phyloP scores from a whole-genome alignment of 1,140 invertebrate species.

The silkworm (Bombyx mori) region ASM3026992v2 NC_085124.1:6417501-6418000 shows the following conservation, averaged over 20 bases:
- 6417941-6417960: neutral
- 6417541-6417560: too few relatives aligned
- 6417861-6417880: constrained; percentile 26
- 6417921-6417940: constrained; percentile 9
- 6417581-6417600: too few relatives aligned
- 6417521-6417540: too few relatives aligned
- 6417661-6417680: constrained; percentile 14
- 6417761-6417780: constrained; percentile 39
- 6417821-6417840: constrained; percentile 56
- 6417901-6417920: constrained; percentile 12
- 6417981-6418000: neutral
- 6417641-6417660: constrained; percentile 34
- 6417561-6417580: too few relatives aligned
- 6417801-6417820: constrained; percentile 65
- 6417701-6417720: constrained; percentile 61
- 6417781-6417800: constrained; percentile 28
- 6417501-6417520: too few relatives aligned
- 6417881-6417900: constrained; percentile 14
- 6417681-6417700: constrained; percentile 27
- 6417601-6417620: too few relatives aligned
- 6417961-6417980: neutral
- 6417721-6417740: constrained; percentile 33
- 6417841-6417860: constrained; percentile 49
- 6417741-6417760: constrained; percentile 24
- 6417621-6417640: constrained; percentile 26